Conservation (phyloP, 2,797 vertebrate genomes). For the Darevskia nairensis region DNA sequence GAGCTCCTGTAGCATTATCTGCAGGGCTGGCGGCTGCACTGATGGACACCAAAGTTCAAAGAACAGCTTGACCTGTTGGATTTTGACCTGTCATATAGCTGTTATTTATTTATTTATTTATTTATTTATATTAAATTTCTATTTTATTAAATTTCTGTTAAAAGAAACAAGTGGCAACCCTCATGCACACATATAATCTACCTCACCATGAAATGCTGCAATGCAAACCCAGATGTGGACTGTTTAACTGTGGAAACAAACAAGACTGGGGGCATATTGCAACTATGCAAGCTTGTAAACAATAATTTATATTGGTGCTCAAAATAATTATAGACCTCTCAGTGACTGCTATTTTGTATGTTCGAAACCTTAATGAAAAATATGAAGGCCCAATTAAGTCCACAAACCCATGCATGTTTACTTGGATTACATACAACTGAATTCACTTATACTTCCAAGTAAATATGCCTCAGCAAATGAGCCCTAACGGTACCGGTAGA, state of each 20-base stretch:
- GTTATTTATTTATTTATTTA: no score
- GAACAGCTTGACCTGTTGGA: background rate
- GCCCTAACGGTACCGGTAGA: background rate
- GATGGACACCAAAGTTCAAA: background rate
- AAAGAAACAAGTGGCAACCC: background rate
- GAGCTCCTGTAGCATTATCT: background rate
- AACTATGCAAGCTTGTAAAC: background rate
- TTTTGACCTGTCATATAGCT: background rate
- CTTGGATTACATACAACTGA: background rate
- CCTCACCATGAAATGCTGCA: background rate
- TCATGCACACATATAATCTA: background rate
- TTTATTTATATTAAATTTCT: no score
- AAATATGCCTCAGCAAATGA: background rate
- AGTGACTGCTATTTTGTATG: background rate
- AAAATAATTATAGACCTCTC: background rate
- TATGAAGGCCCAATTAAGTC: background rate
- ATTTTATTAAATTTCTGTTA: background rate
- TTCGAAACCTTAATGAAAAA: background rate
- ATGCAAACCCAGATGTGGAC: background rate
- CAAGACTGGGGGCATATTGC: background rate
- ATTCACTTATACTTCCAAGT: background rate
- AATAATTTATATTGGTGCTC: background rate
- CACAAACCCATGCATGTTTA: background rate
- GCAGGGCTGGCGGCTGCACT: background rate
- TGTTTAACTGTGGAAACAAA: no score